A percentile compares a stretch with the other conserved stretches of the same genome.
Conservation (phyloP, 1,140 invertebrate genomes). For the Samia ricini region DNA sequence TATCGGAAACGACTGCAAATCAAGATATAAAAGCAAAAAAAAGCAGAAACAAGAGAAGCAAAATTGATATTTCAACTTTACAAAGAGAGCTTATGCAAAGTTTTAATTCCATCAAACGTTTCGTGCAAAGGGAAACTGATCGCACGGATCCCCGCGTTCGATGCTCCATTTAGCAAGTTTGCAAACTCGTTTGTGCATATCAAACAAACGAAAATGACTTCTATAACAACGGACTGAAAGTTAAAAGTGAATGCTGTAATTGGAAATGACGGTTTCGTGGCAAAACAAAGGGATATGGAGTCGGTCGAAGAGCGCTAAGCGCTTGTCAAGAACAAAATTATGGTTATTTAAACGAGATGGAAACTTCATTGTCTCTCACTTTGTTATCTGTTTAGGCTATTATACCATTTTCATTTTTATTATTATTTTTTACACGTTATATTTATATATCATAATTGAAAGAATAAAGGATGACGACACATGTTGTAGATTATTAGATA, state of each 20-base stretch:
- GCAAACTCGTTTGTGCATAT: constrained; percentile 3
- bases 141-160: constrained; percentile 13
- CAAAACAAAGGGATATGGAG: background rate
- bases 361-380: constrained; percentile 3
- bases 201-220: constrained; percentile 2
- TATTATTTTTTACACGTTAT: background rate
- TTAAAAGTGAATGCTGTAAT: background rate
- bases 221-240: background rate
- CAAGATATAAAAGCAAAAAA: background rate
- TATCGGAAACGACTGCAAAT: background rate
- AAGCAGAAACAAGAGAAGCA: background rate
- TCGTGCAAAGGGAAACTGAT: constrained; percentile 12
- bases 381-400: constrained; percentile 10
- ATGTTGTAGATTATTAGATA: too few species aligned
- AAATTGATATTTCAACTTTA: constrained; percentile 9
- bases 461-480: too few species aligned
- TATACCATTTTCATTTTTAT: background rate
- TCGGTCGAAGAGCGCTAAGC: background rate
- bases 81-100: constrained; percentile 9
- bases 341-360: constrained; percentile 15
- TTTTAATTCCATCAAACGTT: constrained; percentile 23
- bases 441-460: background rate
- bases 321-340: constrained; percentile 5
- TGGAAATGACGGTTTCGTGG: background rate
- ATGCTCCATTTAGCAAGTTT: constrained; percentile 13